Evolutionary conservation across 2,113 vertebrate species (phyloP).

Genomic region (Rhinolophus sinicus): DNA sequence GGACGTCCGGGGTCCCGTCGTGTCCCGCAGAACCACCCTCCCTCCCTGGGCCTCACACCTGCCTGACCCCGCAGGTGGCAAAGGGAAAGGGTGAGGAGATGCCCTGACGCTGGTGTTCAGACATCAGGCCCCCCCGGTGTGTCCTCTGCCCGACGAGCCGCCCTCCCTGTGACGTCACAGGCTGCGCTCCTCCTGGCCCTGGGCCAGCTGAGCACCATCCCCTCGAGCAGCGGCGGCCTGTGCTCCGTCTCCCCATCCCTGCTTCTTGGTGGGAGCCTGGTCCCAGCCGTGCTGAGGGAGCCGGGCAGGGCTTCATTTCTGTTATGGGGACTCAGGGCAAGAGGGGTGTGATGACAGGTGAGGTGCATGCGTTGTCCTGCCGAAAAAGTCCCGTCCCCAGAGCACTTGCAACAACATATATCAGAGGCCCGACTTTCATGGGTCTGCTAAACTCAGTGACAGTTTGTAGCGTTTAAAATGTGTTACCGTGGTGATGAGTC

Average conservation of each 20-base stretch:
- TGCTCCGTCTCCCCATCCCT: neutral
- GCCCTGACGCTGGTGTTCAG: neutral
- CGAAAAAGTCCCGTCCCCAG: neutral
- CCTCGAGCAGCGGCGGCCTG: neutral
- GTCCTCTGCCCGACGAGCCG: too few relatives aligned
- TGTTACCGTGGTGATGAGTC: neutral
- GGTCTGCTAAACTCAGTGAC: neutral
- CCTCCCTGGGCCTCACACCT: too few relatives aligned
- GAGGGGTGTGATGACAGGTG: neutral
- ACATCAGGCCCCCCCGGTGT: neutral
- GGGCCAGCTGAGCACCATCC: neutral
- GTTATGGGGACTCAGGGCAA: neutral
- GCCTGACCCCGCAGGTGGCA: neutral
- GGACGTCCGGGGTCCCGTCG: too few relatives aligned
- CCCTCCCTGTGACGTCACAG: neutral
- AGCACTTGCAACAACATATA: fast-evolving
- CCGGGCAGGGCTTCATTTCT: neutral
- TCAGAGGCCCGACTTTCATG: neutral
- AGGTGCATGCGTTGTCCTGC: too few relatives aligned
- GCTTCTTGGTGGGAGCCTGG: neutral
- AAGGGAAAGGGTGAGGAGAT: neutral
- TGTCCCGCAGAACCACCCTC: too few relatives aligned
- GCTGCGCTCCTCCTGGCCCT: neutral
- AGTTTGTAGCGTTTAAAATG: neutral
- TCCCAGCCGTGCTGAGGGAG: too few relatives aligned